Conservation (phyloP, 1,140 invertebrate species). For the Grapholita molesta region DNA sequence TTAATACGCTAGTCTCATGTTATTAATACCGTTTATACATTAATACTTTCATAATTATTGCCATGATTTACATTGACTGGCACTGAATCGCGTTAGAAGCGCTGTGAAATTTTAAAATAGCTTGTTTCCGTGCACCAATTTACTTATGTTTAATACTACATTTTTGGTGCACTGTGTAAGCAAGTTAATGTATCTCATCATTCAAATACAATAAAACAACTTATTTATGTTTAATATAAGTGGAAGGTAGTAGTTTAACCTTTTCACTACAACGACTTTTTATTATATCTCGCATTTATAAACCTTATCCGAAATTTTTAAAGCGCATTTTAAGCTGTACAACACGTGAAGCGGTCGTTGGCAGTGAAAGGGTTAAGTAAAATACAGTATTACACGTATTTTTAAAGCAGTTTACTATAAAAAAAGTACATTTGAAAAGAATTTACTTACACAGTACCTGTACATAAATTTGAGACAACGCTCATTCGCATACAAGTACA, state of each 20-base stretch:
- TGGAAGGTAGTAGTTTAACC: no score
- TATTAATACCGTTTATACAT: slow-evolving; percentile 21
- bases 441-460: not conserved
- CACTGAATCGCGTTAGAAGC: slow-evolving; percentile 47
- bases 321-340: no score
- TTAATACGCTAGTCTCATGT: not conserved
- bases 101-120: slow-evolving; percentile 61
- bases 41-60: slow-evolving; percentile 62
- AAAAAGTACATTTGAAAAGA: no score
- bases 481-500: not conserved
- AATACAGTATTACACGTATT: not conserved
- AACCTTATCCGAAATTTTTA: no score
- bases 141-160: slow-evolving; percentile 38
- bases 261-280: no score
- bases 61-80: slow-evolving; percentile 44
- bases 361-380: not conserved
- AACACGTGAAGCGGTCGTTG: no score
- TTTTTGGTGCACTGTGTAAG: slow-evolving; percentile 33
- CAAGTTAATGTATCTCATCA: no score
- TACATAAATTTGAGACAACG: not conserved
- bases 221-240: no score
- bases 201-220: no score
- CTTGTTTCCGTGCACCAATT: slow-evolving; percentile 46
- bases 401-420: no score
- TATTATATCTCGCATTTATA: no score